Conservation (phyloP, 2,113 vertebrate species). For the Saimiri boliviensis region DNA sequence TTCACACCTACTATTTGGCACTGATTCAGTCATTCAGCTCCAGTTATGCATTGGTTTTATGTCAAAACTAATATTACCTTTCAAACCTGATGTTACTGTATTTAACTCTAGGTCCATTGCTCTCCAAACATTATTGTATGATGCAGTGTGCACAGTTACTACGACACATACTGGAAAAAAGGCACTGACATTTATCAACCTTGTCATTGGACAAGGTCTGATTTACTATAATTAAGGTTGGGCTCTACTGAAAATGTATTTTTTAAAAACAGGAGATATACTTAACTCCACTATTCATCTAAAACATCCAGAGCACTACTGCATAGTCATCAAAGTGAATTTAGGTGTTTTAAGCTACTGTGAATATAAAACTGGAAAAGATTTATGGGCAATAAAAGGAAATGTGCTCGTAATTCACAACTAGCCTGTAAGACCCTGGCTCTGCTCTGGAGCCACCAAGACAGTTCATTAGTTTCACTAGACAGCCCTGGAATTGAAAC, state of each 20-base stretch:
- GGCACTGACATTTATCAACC: constrained; percentile 20
- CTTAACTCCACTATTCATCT: constrained; percentile 61
- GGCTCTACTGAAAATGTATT: constrained; percentile 47
- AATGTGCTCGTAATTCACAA: constrained; percentile 66
- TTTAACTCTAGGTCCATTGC: constrained; percentile 26
- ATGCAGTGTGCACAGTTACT: constrained; percentile 13
- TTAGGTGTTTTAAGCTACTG: constrained; percentile 64
- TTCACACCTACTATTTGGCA: neutral
- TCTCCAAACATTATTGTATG: constrained; percentile 18
- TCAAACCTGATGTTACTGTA: constrained; percentile 47
- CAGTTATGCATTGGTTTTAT: constrained; percentile 27
- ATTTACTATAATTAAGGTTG: constrained; percentile 69
- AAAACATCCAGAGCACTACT: constrained; percentile 24
- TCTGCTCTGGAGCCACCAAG: constrained; percentile 53
- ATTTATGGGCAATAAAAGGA: constrained; percentile 70
- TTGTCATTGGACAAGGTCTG: neutral
- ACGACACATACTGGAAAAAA: constrained; percentile 43
- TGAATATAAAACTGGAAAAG: constrained; percentile 70
- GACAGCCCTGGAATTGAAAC: constrained; percentile 62
- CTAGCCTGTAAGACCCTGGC: constrained; percentile 58
- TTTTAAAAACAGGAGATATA: constrained; percentile 51
- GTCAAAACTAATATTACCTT: constrained; percentile 70
- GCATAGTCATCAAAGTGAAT: neutral
- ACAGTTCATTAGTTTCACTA: constrained; percentile 59
- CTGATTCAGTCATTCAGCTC: neutral